Evolutionary conservation across 2,888 invertebrate genomes (phyloP), one percentile per base, ranked within the genome.

Genomic region (Acronicta aceris): DNA sequence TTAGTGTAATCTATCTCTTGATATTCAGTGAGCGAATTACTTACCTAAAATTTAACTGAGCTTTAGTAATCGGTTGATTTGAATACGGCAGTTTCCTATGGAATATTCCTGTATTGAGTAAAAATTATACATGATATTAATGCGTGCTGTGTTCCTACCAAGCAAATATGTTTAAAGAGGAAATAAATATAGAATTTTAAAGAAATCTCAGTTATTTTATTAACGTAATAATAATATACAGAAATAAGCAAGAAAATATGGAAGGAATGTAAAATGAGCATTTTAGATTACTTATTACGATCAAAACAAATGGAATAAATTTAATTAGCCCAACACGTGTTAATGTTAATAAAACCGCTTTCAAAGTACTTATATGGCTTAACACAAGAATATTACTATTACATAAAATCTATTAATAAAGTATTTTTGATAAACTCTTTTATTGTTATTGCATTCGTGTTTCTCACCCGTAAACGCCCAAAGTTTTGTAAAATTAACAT

Each of bases 211-310:
- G 9, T 38, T 51, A 57, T 43, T 65, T 60, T 54, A 59, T 60
- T 65, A 56, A 71, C 33, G 49, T 50, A 59, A 25, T 16, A 17
- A 53, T 53, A 55, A 15, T 33, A 17, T 27, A 51, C 33, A 43
- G 30, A 33, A 48, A 21, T 13, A 49, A 43, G 40, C 33, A 21
- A 47, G 12, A 70, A 54, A 54, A 59, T 63, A 43, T 71, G 63
- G 63, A 70, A 78, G 77, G 77, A 77, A 77, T 78, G 77, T 78
- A 62, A 51, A 55, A 51, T 78, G 74, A 78, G 78, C 78, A 67
- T 67, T 74, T 59, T 53, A 52, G 55, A 57, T 59, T 71, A 72
- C 46, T 55, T 49, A 12, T 12, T 38, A 54, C 42, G 33, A 54
- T 15, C 13, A 38, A 36, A 33, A 42, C 15, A 21, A 40, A n/a